A percentile compares a stretch with the other conserved stretches of the same genome.
Conservation (phyloP, 2,797 vertebrate species). For the Pseudotriccus pelzelni region DNA sequence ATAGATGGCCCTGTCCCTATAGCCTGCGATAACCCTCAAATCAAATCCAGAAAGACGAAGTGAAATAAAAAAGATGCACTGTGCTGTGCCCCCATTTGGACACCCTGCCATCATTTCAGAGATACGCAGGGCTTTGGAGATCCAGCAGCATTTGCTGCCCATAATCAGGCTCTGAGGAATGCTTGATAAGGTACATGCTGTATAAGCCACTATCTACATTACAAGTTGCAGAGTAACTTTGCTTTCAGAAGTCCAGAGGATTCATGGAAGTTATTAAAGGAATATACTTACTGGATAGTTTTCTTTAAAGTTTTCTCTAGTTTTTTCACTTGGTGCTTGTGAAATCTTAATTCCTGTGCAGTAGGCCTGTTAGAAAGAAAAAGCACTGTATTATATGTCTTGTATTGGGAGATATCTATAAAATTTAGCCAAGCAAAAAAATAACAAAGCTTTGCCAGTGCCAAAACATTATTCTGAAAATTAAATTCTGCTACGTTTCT, state of each 20-base stretch:
- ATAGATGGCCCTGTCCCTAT: background rate
- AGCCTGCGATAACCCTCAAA: background rate
- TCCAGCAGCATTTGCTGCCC: background rate
- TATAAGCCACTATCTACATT: background rate
- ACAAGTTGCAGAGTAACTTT: background rate
- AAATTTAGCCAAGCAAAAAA: background rate
- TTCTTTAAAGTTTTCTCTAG: constrained; percentile 80
- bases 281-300: constrained; percentile 70
- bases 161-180: background rate
- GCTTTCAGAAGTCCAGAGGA: background rate
- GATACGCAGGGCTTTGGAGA: background rate
- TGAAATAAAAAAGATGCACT: background rate
- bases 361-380: constrained; percentile 76
- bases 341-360: constrained; percentile 80
- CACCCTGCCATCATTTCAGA: background rate
- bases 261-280: background rate
- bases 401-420: background rate
- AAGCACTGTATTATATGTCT: background rate
- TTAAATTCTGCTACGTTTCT: background rate
- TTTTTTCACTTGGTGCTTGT: constrained; percentile 83
- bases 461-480: background rate
- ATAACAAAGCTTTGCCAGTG: background rate
- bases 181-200: background rate
- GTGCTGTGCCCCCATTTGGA: background rate
- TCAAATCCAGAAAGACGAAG: background rate